These are phyloP conservation scores for Australoheros scitulus DNA, from an alignment of 2,113 vertebrate genomes.

Conservation along the genomic window DNA sequence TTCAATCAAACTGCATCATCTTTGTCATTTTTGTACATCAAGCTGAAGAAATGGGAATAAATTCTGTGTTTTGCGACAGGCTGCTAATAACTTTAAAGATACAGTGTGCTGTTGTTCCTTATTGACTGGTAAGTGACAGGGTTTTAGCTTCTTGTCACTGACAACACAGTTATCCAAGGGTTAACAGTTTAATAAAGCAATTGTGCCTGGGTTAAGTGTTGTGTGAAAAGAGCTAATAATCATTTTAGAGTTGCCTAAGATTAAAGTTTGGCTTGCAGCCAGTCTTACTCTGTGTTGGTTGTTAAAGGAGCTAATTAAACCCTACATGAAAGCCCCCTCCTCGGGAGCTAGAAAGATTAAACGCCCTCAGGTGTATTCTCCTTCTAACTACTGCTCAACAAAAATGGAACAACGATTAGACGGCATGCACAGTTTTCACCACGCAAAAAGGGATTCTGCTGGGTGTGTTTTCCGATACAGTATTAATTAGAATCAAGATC, in stretches of 20 bases:
- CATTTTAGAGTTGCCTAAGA: slow-evolving; percentile 66
- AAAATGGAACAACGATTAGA: slow-evolving; percentile 45
- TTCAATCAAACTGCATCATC: too few relatives aligned
- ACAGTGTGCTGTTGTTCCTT: not conserved
- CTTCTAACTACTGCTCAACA: slow-evolving; percentile 21
- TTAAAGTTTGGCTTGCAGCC: slow-evolving; percentile 68
- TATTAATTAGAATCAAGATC: slow-evolving; percentile 30
- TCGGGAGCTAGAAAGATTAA: slow-evolving; percentile 60
- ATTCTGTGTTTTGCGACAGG: not conserved
- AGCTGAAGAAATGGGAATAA: too few relatives aligned
- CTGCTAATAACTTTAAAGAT: not conserved
- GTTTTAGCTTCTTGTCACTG: slow-evolving; percentile 39
- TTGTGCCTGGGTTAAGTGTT: slow-evolving; percentile 65
- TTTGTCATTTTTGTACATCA: too few relatives aligned
- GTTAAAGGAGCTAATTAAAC: slow-evolving; percentile 77
- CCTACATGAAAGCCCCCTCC: slow-evolving; percentile 64
- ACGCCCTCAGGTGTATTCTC: slow-evolving; percentile 57
- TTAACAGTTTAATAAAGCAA: slow-evolving; percentile 63
- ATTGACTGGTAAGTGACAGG: not conserved
- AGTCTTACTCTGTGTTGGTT: slow-evolving; percentile 57
- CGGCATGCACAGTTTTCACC: slow-evolving; percentile 14
- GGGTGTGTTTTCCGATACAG: slow-evolving; percentile 3
- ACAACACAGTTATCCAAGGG: slow-evolving; percentile 37
- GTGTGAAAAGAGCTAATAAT: slow-evolving; percentile 75
- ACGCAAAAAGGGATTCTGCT: not conserved